Conservation (phyloP, 2,888 invertebrate genomes). For the Epiblema foenella region DNA sequence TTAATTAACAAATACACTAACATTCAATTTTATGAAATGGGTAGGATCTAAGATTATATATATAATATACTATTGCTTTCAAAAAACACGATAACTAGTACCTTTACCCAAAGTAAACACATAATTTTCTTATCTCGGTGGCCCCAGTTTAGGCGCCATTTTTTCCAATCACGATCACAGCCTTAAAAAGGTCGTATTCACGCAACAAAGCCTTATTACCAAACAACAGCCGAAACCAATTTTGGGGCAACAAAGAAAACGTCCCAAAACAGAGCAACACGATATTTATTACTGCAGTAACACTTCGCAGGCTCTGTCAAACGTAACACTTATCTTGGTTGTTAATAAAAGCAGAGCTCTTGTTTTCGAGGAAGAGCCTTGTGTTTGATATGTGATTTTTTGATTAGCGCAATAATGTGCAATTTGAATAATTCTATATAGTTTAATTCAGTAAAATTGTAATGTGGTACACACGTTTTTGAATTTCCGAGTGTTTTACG, state of each 20-base stretch:
- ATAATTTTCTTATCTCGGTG: neutral
- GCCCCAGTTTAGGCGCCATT: conserved; percentile 19
- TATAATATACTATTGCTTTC: no score
- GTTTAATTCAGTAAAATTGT: no score
- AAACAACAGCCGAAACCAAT: conserved; percentile 36
- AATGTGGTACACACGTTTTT: no score
- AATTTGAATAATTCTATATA: no score
- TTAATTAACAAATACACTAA: no score
- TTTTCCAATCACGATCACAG: conserved; percentile 1
- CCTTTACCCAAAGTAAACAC: neutral
- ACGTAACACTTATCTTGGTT: conserved; percentile 26
- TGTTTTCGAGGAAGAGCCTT: neutral
- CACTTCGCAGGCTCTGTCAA: conserved; percentile 25
- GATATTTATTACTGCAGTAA: conserved; percentile 40
- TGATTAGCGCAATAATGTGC: neutral
- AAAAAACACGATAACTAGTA: neutral
- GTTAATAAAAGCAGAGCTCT: conserved; percentile 31
- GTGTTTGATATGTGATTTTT: neutral
- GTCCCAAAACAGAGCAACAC: conserved; percentile 22
- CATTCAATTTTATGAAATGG: no score
- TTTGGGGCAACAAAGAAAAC: conserved; percentile 31
- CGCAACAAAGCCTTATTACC: conserved; percentile 12
- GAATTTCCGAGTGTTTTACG: no score
- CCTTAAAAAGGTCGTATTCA: neutral
- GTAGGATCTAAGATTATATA: no score